phyloP scores from a whole-genome alignment of 2,888 invertebrate species.

The Blastobasis adustella region DNA sequence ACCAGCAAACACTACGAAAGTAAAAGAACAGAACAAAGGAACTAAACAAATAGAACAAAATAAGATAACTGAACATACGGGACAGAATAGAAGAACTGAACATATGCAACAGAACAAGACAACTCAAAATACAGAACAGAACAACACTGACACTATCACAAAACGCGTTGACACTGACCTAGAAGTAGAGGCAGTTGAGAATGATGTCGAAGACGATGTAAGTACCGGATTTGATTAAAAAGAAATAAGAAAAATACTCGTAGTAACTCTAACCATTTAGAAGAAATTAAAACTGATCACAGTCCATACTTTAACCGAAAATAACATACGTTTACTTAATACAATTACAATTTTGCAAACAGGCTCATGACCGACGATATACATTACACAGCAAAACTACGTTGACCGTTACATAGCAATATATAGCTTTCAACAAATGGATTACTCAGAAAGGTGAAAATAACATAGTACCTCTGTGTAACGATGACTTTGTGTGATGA shows the following conservation, averaged over 20 bases:
- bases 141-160: slow-evolving; percentile 16
- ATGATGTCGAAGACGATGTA: slow-evolving; percentile 27
- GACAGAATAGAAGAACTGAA: slow-evolving; percentile 6
- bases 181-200: slow-evolving; percentile 23
- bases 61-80: slow-evolving; percentile 7
- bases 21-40: background rate
- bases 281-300: no score
- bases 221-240: slow-evolving; percentile 17
- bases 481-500: background rate
- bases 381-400: no score
- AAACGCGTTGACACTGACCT: slow-evolving; percentile 15
- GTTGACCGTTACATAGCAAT: no score
- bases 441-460: background rate
- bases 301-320: no score
- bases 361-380: no score
- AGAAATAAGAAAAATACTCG: no score
- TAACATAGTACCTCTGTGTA: background rate
- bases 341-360: no score
- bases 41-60: slow-evolving; percentile 2
- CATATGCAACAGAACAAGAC: slow-evolving; percentile 4
- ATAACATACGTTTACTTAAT: no score
- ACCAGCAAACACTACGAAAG: slow-evolving; percentile 13
- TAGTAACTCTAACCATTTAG: no score
- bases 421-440: no score
- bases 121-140: slow-evolving; percentile 20